Conservation (phyloP, 2,113 vertebrate species). For the Procavia capensis region DNA sequence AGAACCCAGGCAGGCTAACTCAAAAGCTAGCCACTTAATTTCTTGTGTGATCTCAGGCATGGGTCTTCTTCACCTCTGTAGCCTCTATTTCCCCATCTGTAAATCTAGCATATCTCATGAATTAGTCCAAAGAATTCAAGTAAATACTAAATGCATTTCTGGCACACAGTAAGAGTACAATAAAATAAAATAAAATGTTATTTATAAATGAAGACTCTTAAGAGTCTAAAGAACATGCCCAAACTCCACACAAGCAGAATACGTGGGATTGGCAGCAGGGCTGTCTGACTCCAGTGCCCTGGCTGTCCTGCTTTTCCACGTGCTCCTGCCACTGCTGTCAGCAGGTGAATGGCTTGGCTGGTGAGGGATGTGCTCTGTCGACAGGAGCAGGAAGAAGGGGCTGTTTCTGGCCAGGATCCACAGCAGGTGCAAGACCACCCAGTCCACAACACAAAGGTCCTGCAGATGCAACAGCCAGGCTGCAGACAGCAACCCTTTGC, state of each 20-base stretch:
- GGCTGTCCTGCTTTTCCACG: not conserved
- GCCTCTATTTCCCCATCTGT: not conserved
- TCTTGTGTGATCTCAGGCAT: not conserved
- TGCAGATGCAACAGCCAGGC: not conserved
- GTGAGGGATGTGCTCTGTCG: not conserved
- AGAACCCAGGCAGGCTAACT: not conserved
- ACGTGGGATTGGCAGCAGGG: not conserved
- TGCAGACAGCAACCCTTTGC: not conserved
- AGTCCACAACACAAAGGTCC: not conserved
- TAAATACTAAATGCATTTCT: not conserved
- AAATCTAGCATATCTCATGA: not conserved
- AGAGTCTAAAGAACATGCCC: not conserved
- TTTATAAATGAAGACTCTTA: not conserved
- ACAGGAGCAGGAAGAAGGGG: not conserved
- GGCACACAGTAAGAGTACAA: not conserved
- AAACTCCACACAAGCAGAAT: not conserved
- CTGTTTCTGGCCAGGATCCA: not conserved
- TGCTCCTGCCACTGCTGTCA: not conserved
- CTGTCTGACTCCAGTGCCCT: not conserved
- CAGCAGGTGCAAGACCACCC: not conserved
- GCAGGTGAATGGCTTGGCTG: not conserved
- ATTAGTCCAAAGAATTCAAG: not conserved
- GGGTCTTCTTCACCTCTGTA: not conserved
- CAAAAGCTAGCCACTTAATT: not conserved
- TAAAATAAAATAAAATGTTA: conserved; percentile 39